phyloP scores from a whole-genome alignment of 2,797 vertebrate species.

The Acrossocheilus fasciatus region DNA sequence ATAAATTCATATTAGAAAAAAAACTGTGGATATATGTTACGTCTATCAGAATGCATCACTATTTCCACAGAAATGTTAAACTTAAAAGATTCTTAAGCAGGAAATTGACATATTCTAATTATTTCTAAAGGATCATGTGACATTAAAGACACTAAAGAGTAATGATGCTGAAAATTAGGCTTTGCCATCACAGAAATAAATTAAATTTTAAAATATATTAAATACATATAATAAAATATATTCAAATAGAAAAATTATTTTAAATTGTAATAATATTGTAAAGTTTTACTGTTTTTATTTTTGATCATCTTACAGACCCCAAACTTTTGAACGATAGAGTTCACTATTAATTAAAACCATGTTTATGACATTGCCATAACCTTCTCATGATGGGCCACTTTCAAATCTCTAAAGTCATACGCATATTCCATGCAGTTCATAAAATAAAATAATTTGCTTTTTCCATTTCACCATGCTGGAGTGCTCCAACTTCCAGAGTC shows the following conservation, averaged over 20 bases:
- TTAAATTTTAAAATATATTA: neutral
- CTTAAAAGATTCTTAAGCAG: too few relatives aligned
- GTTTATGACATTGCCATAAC: neutral
- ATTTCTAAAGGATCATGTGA: too few relatives aligned
- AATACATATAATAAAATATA: neutral
- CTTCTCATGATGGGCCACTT: neutral
- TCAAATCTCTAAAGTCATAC: conserved; percentile 6
- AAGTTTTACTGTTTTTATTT: neutral
- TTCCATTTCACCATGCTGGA: conserved; percentile 18
- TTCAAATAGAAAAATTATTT: neutral
- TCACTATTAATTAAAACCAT: neutral
- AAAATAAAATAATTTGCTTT: conserved; percentile 25
- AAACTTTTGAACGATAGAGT: neutral
- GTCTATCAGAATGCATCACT: too few relatives aligned
- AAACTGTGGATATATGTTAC: too few relatives aligned
- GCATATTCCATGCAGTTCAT: neutral
- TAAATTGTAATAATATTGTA: neutral
- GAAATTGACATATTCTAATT: too few relatives aligned
- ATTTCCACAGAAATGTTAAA: too few relatives aligned
- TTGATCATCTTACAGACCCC: neutral
- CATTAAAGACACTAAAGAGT: too few relatives aligned
- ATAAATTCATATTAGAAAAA: too few relatives aligned
- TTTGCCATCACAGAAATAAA: neutral
- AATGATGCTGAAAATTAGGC: neutral
- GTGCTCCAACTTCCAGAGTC: conserved; percentile 33